Base-by-base conservation (phyloP, 2,797 vertebrate species). In the Sebastes vulpes region DNA sequence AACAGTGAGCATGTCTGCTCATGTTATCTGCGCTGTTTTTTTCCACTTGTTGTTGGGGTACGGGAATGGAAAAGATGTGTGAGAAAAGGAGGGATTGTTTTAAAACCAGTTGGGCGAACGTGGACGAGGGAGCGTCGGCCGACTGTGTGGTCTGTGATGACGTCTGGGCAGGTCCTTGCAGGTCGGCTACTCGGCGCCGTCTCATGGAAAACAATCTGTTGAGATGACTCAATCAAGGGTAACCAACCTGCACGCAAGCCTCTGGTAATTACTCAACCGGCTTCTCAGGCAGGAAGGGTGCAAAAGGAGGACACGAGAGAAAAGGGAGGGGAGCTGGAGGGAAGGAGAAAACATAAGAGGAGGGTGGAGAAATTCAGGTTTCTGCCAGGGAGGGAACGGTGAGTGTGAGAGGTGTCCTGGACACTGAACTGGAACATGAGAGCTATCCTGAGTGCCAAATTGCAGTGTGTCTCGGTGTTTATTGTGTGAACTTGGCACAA, bases 191-290 rank as follows among this genome's bases (percentile, higher is more conserved):
- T 60, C 72, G 42, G 73, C 6, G 71, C 25, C 23, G 75, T 71
- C 74, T 85, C 74, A 70, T 23, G 60, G 59, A 91, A 88, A 91
- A 89, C 87, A 89, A 90, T 85, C 90, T 82, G 89, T 85, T 72
- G 76, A 86, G 88, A 84, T 91, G 93, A 94, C 79, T 94, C 92
- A 92, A 87, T 86, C 85, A 68, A 88, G 89, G 87, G 90, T 89
- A 90, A 89, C 87, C 79, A 67, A 87, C 84, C 76, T 68, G 90
- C 92, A 94, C 86, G 88, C 90, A 90, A 92, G 81, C 69, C 77
- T 80, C 66, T 82, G 72, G 86, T 90, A 89, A 87, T 91, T 91
- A 85, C 71, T 87, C 76, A 90, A 72, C 66, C 2, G 38, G 61
- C 77, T 79, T 78, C 79, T 79, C 35, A 29, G 71, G 26, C 29